Conservation (phyloP, 2,113 vertebrate species). For the Phoenicopterus ruber region DNA sequence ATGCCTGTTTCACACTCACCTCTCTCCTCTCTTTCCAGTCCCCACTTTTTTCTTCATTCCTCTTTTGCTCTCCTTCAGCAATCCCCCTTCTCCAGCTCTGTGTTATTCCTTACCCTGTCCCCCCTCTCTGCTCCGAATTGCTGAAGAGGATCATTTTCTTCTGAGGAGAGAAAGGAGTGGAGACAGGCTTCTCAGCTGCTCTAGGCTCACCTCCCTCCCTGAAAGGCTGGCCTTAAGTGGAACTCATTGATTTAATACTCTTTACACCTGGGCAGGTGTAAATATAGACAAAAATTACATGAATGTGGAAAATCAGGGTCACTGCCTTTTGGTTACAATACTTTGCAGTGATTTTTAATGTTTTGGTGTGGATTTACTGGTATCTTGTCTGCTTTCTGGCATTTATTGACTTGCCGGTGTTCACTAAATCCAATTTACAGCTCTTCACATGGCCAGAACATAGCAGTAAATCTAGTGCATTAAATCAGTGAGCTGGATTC, state of each 20-base stretch:
- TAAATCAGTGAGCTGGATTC: slow-evolving; percentile 43
- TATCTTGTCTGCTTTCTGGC: slow-evolving; percentile 8
- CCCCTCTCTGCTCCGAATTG: neutral
- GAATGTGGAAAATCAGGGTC: neutral
- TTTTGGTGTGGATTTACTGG: slow-evolving; percentile 35
- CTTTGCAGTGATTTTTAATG: neutral
- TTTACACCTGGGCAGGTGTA: neutral
- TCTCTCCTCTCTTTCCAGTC: neutral
- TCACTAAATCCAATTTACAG: slow-evolving; percentile 53
- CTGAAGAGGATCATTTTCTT: neutral
- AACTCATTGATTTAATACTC: neutral
- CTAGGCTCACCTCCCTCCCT: neutral
- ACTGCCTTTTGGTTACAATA: neutral
- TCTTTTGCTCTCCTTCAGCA: neutral
- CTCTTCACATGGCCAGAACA: slow-evolving; percentile 17
- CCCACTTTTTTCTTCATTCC: neutral
- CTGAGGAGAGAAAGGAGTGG: neutral
- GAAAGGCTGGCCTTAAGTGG: neutral
- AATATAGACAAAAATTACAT: neutral
- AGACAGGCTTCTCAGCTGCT: neutral
- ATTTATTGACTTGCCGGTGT: slow-evolving; percentile 29
- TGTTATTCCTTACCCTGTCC: neutral
- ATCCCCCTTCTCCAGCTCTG: neutral
- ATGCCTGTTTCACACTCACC: neutral
- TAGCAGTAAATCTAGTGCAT: slow-evolving; percentile 29